Percentiles rank a stretch among this genome's conserved stretches.
Evolutionary conservation across 2,797 vertebrate species (phyloP).

Genomic region (Eleutherodactylus coqui): DNA sequence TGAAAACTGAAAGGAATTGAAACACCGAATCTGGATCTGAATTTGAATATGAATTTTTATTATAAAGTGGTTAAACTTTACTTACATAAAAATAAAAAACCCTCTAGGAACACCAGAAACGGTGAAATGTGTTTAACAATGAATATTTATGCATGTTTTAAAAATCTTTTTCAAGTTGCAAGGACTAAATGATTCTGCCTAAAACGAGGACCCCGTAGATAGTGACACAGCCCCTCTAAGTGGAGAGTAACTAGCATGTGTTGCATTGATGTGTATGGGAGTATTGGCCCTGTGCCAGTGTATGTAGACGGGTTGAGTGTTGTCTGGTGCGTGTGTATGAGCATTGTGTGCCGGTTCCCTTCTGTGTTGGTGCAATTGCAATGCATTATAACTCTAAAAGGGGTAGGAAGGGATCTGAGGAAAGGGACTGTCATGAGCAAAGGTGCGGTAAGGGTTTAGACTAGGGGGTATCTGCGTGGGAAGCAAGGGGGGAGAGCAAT

Average conservation of each 20-base stretch:
- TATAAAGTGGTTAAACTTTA: background rate
- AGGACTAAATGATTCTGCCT: too few relatives aligned
- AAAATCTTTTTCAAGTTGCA: too few relatives aligned
- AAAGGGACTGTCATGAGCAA: constrained; percentile 45
- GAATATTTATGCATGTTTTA: too few relatives aligned
- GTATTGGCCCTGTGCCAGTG: background rate
- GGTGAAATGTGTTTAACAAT: background rate
- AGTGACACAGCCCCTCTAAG: constrained; percentile 26
- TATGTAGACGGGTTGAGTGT: background rate
- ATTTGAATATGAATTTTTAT: background rate
- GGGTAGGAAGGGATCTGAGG: background rate
- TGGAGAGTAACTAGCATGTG: background rate
- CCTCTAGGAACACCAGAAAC: too few relatives aligned
- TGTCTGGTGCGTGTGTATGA: background rate
- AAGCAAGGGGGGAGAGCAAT: constrained; percentile 59
- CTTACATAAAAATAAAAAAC: background rate
- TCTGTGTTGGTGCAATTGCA: background rate
- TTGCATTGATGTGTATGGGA: background rate
- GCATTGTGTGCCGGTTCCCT: background rate
- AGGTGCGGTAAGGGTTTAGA: background rate
- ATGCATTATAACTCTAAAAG: background rate
- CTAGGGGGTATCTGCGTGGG: constrained; percentile 43
- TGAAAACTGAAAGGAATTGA: background rate
- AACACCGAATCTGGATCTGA: too few relatives aligned
- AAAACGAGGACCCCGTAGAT: background rate